These are phyloP conservation scores for Pristionchus fissidentatus DNA, from an alignment of 2,888 invertebrate genomes.

Conservation along the genomic window DNA sequence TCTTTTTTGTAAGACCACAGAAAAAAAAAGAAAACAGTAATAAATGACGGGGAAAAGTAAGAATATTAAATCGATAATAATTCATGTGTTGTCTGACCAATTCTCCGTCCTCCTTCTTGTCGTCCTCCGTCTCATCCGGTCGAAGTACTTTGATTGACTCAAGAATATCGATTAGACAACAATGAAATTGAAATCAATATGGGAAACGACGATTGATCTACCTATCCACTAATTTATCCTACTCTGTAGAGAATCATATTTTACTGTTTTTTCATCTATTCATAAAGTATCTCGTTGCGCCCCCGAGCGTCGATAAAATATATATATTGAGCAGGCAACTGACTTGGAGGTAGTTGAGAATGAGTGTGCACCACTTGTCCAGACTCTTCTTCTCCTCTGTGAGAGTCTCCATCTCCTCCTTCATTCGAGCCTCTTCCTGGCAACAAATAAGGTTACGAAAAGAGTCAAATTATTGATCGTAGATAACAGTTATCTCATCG, in stretches of 20 bases:
- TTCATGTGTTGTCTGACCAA: neutral
- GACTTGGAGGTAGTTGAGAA: neutral
- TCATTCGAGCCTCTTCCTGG: neutral
- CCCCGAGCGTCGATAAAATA: neutral
- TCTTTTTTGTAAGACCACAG: too few species aligned
- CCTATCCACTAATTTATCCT: too few species aligned
- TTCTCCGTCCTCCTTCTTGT: neutral
- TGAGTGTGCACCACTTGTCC: neutral
- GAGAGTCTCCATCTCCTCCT: neutral
- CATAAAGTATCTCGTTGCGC: too few species aligned
- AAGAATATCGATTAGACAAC: neutral
- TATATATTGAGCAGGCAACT: neutral
- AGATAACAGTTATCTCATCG: neutral
- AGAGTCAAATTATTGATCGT: neutral
- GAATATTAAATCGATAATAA: too few species aligned
- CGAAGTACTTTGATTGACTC: neutral
- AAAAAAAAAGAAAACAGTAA: neutral
- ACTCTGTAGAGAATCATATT: too few species aligned
- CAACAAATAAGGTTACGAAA: neutral
- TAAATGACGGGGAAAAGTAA: too few species aligned
- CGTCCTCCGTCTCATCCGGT: slow-evolving; percentile 1
- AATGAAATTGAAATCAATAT: neutral
- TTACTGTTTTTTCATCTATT: too few species aligned
- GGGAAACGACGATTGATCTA: too few species aligned
- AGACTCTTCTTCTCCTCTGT: neutral